These are phyloP conservation scores for Solenodon paradoxus DNA, from an alignment of 2,113 vertebrate genomes.

Conservation along the genomic window DNA sequence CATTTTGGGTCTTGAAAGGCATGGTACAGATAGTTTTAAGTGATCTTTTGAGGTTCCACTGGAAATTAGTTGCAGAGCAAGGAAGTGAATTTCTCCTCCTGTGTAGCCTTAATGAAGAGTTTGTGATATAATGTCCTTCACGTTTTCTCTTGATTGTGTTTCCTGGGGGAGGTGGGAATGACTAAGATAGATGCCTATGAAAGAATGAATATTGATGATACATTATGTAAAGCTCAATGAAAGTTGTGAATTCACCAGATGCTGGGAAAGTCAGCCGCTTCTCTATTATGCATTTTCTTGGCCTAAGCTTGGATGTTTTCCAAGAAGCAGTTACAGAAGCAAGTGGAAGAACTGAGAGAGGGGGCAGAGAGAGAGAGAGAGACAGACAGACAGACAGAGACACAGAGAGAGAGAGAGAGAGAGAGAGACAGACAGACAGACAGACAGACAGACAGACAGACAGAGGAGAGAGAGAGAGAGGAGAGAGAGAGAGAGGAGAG, in stretches of 20 bases:
- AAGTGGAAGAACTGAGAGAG: constrained; percentile 60
- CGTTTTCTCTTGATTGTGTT: constrained; percentile 45
- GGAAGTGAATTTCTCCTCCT: background rate
- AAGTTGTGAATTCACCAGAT: constrained; percentile 73
- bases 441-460: too few species aligned
- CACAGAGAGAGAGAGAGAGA: too few species aligned
- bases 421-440: too few species aligned
- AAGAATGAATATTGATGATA: constrained; percentile 72
- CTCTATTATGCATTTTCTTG: constrained; percentile 64
- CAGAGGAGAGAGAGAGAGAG: too few species aligned
- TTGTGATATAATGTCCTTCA: constrained; percentile 20
- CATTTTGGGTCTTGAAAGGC: background rate
- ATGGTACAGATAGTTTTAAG: background rate
- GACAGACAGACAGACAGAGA: too few species aligned
- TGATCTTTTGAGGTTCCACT: background rate
- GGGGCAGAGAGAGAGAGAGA: too few species aligned
- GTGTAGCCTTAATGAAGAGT: background rate
- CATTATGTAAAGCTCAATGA: constrained; percentile 70
- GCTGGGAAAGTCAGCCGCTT: constrained; percentile 41
- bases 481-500: too few species aligned
- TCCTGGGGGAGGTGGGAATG: constrained; percentile 63
- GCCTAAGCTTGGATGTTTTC: constrained; percentile 62
- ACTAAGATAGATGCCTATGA: constrained; percentile 71
- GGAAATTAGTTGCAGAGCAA: constrained; percentile 37
- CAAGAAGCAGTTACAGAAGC: constrained; percentile 58